Evolutionary conservation across 1,140 invertebrate genomes (phyloP), one percentile per base, ranked within the genome.

Genomic region (Rhagoletis zephyria): DNA sequence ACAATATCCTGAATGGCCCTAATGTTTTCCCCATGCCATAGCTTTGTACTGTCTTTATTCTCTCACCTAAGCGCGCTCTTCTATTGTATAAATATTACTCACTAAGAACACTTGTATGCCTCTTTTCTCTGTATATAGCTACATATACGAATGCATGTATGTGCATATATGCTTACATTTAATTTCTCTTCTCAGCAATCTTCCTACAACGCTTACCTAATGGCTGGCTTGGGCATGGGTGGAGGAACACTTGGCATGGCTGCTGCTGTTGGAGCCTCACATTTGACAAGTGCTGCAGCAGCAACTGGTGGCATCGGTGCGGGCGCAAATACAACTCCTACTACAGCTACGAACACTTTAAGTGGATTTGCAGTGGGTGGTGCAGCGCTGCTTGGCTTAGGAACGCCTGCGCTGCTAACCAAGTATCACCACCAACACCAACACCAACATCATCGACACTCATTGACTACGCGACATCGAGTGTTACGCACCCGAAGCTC

Each of bases 401-500:
- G 87, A 40, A 87, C 86, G 61, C 89, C 89, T 64, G 89, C 88
- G 51, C 64, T 89, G 70, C 56, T 89, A 14, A 60, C 87, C 45
- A 91, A 91, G 85, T 88, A 90, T 67, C 90, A 91, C 88, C 90
- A 91, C 87, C 89, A 89, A 42, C 88, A 89, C 16, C 51, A 56
- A 14, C 89, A 88, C 14, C 90, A 91, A 40, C 91, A 92, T 81
- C 92, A 93, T 88, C 90, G 92, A 12, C 92, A 93, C 81, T 93
- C 92, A 87, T 87, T 92, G 87, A 92, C 92, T 87, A 91, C 91
- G 63, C 86, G 92, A 85, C 91, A 92, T 86, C 90, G 91, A 14
- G 91, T 93, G 63, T 74, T 93, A 74, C 89, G 92, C 5, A 93
- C 92, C 40, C 89, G 92, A 67, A 93, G 92, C 65, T 92, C 92